Percentiles rank a stretch among this genome's conserved stretches.
Evolutionary conservation across 2,888 invertebrate genomes (phyloP).

Genomic region (Lottia scabra): DNA sequence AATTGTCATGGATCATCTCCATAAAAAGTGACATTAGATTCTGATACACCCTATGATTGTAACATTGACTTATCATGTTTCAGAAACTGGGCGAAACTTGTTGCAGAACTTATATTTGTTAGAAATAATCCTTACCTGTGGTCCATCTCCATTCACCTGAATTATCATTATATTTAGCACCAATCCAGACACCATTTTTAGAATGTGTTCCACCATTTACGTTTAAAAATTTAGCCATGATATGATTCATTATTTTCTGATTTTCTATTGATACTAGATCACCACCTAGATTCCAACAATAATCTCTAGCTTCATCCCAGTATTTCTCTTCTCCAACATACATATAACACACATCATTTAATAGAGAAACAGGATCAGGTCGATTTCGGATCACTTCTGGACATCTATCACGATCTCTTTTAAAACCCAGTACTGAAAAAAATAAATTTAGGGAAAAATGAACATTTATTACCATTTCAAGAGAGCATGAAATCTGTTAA

Average conservation of each 20-base stretch:
- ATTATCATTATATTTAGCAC: conserved; percentile 43
- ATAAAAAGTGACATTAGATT: too few relatives aligned
- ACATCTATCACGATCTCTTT: conserved; percentile 21
- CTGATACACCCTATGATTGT: too few relatives aligned
- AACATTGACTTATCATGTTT: too few relatives aligned
- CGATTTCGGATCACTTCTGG: conserved; percentile 34
- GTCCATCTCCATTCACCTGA: conserved; percentile 53
- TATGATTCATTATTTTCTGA: conserved; percentile 48
- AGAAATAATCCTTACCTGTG: conserved; percentile 42
- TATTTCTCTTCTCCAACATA: conserved; percentile 50
- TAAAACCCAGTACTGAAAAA: too few relatives aligned
- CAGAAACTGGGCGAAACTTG: too few relatives aligned
- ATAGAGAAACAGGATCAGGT: conserved; percentile 27
- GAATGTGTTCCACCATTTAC: conserved; percentile 50
- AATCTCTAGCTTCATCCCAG: conserved; percentile 49
- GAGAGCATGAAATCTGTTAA: too few relatives aligned
- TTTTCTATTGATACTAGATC: conserved; percentile 49
- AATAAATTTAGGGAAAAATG: too few relatives aligned
- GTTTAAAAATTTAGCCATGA: conserved; percentile 35
- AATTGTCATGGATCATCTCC: too few relatives aligned
- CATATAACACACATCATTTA: conserved; percentile 47
- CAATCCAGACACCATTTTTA: conserved; percentile 57
- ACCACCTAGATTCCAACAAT: conserved; percentile 54
- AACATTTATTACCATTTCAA: too few relatives aligned
- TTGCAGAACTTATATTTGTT: too few relatives aligned